Evolutionary conservation across 2,888 invertebrate species (phyloP).

Genomic region (Chrysolina americana): DNA sequence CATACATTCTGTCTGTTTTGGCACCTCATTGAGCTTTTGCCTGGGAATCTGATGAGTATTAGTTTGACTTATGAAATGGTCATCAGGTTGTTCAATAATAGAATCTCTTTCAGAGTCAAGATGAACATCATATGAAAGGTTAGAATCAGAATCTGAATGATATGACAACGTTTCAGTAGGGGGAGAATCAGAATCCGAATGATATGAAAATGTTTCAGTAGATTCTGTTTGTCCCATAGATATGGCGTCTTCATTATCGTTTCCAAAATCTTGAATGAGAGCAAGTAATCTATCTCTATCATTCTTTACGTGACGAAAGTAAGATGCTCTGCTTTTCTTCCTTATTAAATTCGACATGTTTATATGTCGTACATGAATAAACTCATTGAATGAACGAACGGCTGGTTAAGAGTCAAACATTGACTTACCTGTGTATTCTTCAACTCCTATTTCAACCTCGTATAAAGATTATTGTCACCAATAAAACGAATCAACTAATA

Average conservation of each 20-base stretch:
- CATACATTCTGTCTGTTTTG: background rate
- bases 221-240: background rate
- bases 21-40: conserved; percentile 7
- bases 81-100: background rate
- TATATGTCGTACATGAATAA: background rate
- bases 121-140: conserved; percentile 13
- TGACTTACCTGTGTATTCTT: background rate
- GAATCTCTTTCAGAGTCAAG: conserved; percentile 17
- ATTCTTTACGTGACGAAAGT: conserved; percentile 8
- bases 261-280: conserved; percentile 20
- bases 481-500: background rate
- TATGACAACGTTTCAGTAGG: conserved; percentile 7
- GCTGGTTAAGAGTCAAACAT: background rate
- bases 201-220: background rate
- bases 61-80: background rate
- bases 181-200: no score
- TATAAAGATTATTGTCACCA: background rate
- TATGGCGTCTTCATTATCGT: background rate
- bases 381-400: background rate
- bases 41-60: background rate
- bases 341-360: conserved; percentile 2
- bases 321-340: background rate
- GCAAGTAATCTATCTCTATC: conserved; percentile 17
- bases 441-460: background rate
- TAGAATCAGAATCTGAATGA: conserved; percentile 13